Evolutionary conservation across 2,888 invertebrate genomes (phyloP), one percentile per base, ranked within the genome.

Genomic region (Arctia plantaginis): DNA sequence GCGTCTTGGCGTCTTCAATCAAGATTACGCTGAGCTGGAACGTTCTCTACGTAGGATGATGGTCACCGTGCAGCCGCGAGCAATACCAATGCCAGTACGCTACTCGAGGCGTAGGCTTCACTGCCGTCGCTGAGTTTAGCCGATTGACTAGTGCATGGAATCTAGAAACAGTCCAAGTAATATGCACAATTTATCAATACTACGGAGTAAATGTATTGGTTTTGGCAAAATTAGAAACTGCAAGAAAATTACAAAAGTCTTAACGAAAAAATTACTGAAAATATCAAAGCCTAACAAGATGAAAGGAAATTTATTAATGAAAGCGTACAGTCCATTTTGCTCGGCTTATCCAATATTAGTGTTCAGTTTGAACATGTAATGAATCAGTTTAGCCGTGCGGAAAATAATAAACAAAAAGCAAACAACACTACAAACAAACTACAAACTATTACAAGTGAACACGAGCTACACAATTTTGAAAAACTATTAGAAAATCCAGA

Each of bases 251-350:
- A 72, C 72, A 39, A 67, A 72, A 72, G 66, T 67, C 72, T 72
- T 67, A 69, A 73, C 66, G 69, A 73, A 73, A 73, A 73, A 73
- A 67, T 73, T 41, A 73, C 69, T 73, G 73, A 75, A 75, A 75
- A 62, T 72, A 72, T 75, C 72, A 75, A 72, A 72, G 75, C 75
- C 51, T 72, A 75, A 72, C 72, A 75, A 69, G 72, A 72, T 62
- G 72, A 75, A 27, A 75, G 69, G 64, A 75, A 69, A 69, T 62
- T 75, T 69, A 64, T 72, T 30, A 66, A 66, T 68, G 72, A 75
- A 75, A 72, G 67, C 75, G 75, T 75, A 71, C 74, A 75, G 72
- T 72, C 75, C 59, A 75, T 75, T 66, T 75, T 75, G 62, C 75
- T 75, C 64, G 65, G 71, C 69, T 75, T 71, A 71, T 71, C 75